Evolutionary conservation across 1,140 invertebrate species (phyloP).

Genomic region (Drosophila subobscura): DNA sequence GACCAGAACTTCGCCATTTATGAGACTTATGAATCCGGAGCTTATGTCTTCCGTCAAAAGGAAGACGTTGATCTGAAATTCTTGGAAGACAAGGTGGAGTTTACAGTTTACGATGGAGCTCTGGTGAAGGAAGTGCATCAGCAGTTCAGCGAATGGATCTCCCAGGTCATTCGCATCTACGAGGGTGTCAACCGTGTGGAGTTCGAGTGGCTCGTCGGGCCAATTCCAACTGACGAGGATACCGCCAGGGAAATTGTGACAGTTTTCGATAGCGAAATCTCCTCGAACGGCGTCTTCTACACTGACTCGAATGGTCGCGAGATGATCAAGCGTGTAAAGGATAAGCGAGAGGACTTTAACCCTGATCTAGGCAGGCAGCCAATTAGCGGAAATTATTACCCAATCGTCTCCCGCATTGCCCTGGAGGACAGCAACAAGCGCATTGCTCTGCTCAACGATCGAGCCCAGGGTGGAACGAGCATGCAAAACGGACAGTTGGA

Average conservation of each 20-base stretch:
- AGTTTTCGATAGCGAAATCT: slow-evolving; percentile 87
- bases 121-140: slow-evolving; percentile 94
- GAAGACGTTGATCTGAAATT: slow-evolving; percentile 62
- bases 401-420: slow-evolving; percentile 93
- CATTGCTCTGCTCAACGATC: slow-evolving; percentile 91
- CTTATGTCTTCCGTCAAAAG: slow-evolving; percentile 94
- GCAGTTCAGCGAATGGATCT: slow-evolving; percentile 89
- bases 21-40: slow-evolving; percentile 89
- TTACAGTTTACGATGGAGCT: slow-evolving; percentile 86
- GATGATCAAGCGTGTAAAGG: slow-evolving; percentile 89
- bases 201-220: slow-evolving; percentile 96
- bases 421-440: slow-evolving; percentile 85
- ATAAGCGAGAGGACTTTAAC: slow-evolving; percentile 91
- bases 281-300: slow-evolving; percentile 90
- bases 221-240: slow-evolving; percentile 91
- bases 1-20: slow-evolving; percentile 92
- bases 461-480: slow-evolving; percentile 94
- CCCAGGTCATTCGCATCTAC: slow-evolving; percentile 92
- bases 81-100: slow-evolving; percentile 84
- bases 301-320: slow-evolving; percentile 98
- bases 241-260: slow-evolving; percentile 93
- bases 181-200: slow-evolving; percentile 88
- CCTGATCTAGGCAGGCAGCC: slow-evolving; percentile 86
- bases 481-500: slow-evolving; percentile 90
- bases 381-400: slow-evolving; percentile 96